A percentile compares a stretch with the other conserved stretches of the same genome.
phyloP scores from a whole-genome alignment of 2,113 vertebrate genomes.

The Gavialis gangeticus region DNA sequence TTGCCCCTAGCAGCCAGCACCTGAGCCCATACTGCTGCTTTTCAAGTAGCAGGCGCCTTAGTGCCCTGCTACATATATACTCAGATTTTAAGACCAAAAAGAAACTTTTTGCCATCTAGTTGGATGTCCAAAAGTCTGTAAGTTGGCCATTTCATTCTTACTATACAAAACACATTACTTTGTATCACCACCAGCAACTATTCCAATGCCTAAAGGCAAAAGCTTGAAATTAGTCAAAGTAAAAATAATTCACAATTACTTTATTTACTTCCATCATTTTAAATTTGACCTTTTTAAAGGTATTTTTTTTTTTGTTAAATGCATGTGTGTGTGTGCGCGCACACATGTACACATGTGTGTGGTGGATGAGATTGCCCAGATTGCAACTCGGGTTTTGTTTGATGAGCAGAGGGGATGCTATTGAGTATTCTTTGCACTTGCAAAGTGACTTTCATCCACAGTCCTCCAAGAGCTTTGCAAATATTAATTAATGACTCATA shows the following conservation, averaged over 20 bases:
- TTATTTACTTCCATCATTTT: background rate
- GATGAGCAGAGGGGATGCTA: fast-evolving
- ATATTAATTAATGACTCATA: background rate
- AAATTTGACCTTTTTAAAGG: background rate
- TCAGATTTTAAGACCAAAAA: too few species aligned
- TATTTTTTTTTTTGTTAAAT: fast-evolving
- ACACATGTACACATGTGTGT: background rate
- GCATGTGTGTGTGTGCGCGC: fast-evolving
- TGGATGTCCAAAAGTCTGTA: background rate
- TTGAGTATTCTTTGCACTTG: fast-evolving
- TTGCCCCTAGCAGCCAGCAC: too few species aligned
- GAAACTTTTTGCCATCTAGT: too few species aligned
- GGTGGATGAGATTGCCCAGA: background rate
- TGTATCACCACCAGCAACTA: background rate
- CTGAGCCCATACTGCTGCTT: too few species aligned
- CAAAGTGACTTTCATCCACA: slow-evolving; percentile 9
- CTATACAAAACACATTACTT: background rate
- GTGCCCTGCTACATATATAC: too few species aligned
- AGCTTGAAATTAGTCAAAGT: background rate
- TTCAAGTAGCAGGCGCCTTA: too few species aligned
- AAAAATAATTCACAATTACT: background rate
- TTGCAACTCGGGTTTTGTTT: fast-evolving
- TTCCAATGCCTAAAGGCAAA: background rate
- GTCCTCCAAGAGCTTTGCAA: slow-evolving; percentile 29
- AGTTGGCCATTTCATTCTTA: background rate